Evolutionary conservation across 2,888 invertebrate species (phyloP).

Genomic region (Drosophila subsilvestris): DNA sequence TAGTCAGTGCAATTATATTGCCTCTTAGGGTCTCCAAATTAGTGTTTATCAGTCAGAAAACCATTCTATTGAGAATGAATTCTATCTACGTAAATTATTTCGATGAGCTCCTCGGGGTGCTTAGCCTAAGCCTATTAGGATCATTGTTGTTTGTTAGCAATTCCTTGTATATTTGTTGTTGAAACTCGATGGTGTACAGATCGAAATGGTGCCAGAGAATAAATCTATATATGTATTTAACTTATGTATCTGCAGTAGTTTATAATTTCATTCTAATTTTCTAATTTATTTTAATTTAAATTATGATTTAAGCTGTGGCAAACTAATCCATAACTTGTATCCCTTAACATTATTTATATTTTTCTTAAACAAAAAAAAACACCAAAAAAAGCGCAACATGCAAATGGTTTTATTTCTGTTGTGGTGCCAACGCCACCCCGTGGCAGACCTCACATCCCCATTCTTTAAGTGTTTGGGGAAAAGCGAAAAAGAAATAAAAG

Average conservation of each 20-base stretch:
- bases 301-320: slow-evolving; percentile 49
- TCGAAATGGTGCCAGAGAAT: slow-evolving; percentile 66
- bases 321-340: neutral
- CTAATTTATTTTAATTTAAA: slow-evolving; percentile 39
- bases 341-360: slow-evolving; percentile 28
- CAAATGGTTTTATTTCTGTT: too few species aligned
- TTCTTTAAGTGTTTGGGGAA: too few species aligned
- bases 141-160: slow-evolving; percentile 39
- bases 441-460: too few species aligned
- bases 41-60: neutral
- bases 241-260: slow-evolving; percentile 16
- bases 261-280: slow-evolving; percentile 24
- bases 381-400: neutral
- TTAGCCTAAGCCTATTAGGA: slow-evolving; percentile 16
- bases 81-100: neutral
- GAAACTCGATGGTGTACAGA: slow-evolving; percentile 55
- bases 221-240: slow-evolving; percentile 24
- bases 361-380: slow-evolving; percentile 28
- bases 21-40: slow-evolving; percentile 56
- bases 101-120: neutral
- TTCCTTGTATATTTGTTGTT: slow-evolving; percentile 55
- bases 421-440: too few species aligned
- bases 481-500: too few species aligned
- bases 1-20: slow-evolving; percentile 77
- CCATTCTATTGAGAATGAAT: slow-evolving; percentile 16